These are phyloP conservation scores for Hippocampus mohnikei DNA, from an alignment of 2,113 vertebrate species.

Conservation along the genomic window DNA sequence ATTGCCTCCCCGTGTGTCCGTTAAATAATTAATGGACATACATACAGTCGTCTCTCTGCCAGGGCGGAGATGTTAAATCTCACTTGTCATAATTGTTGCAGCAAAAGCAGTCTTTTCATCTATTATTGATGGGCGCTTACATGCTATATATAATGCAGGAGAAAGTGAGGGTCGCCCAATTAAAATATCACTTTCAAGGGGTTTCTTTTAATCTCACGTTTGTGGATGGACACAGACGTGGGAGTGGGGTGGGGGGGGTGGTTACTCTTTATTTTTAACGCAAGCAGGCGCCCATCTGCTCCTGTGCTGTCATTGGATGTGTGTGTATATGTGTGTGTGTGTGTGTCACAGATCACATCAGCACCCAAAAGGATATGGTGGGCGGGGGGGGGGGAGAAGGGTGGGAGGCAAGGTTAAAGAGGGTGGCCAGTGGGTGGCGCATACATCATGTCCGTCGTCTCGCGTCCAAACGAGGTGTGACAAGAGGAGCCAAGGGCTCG, in stretches of 20 bases:
- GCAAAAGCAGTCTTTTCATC: slow-evolving; percentile 63
- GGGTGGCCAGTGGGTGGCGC: slow-evolving; percentile 32
- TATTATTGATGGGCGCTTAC: slow-evolving; percentile 69
- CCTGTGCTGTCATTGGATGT: slow-evolving; percentile 53
- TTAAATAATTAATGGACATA: slow-evolving; percentile 70
- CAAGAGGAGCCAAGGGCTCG: slow-evolving; percentile 20
- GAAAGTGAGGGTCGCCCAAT: slow-evolving; percentile 49
- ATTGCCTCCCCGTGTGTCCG: slow-evolving; percentile 31
- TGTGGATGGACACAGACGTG: background rate
- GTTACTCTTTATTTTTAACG: slow-evolving; percentile 74
- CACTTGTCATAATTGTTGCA: slow-evolving; percentile 62
- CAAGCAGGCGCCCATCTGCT: slow-evolving; percentile 71
- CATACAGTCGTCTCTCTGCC: slow-evolving; percentile 33
- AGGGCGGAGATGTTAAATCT: slow-evolving; percentile 38
- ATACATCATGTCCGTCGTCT: slow-evolving; percentile 17
- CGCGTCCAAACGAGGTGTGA: slow-evolving; percentile 35
- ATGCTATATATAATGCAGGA: slow-evolving; percentile 65
- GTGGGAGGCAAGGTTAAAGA: slow-evolving; percentile 47
- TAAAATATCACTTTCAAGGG: slow-evolving; percentile 61
- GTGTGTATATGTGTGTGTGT: slow-evolving; percentile 15
- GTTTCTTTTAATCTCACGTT: slow-evolving; percentile 8
- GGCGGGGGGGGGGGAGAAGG: background rate
- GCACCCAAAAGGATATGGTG: slow-evolving; percentile 25
- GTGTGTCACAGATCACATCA: slow-evolving; percentile 53
- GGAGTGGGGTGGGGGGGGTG: slow-evolving; percentile 7